These are phyloP conservation scores for Cheilosia soror DNA, from an alignment of 2,888 invertebrate species.

Conservation along the genomic window DNA sequence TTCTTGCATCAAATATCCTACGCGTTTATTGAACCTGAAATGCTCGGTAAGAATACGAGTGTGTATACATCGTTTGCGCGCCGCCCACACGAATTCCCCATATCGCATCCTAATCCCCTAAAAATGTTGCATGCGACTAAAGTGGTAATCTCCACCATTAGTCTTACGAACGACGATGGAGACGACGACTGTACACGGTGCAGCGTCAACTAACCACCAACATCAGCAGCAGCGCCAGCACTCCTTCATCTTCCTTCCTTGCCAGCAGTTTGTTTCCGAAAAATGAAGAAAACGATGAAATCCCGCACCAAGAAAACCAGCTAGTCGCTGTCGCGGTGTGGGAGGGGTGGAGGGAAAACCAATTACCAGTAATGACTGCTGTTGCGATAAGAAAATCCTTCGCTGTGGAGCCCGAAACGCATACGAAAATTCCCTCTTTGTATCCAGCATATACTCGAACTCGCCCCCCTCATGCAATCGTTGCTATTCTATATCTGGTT, in stretches of 20 bases:
- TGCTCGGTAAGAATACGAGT: slow-evolving; percentile 17
- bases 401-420: slow-evolving; percentile 65
- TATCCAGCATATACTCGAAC: slow-evolving; percentile 20
- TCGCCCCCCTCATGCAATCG: slow-evolving; percentile 27
- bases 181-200: not conserved
- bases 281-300: slow-evolving; percentile 35
- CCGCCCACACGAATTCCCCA: slow-evolving; percentile 36
- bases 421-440: slow-evolving; percentile 70
- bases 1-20: slow-evolving; percentile 67
- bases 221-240: slow-evolving; percentile 50
- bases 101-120: slow-evolving; percentile 68
- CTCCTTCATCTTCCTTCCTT: slow-evolving; percentile 65
- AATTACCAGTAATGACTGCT: slow-evolving; percentile 82
- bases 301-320: slow-evolving; percentile 29
- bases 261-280: slow-evolving; percentile 40
- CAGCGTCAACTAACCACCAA: slow-evolving; percentile 63
- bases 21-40: slow-evolving; percentile 74
- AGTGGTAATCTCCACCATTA: slow-evolving; percentile 72
- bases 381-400: slow-evolving; percentile 75
- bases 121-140: slow-evolving; percentile 74
- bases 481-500: slow-evolving; percentile 25
- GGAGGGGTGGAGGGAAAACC: slow-evolving; percentile 77
- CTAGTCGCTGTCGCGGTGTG: not conserved
- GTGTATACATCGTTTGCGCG: slow-evolving; percentile 12
- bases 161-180: slow-evolving; percentile 67